Base-by-base conservation (phyloP, 2,797 vertebrate genomes). In the Tragelaphus oryx region DNA sequence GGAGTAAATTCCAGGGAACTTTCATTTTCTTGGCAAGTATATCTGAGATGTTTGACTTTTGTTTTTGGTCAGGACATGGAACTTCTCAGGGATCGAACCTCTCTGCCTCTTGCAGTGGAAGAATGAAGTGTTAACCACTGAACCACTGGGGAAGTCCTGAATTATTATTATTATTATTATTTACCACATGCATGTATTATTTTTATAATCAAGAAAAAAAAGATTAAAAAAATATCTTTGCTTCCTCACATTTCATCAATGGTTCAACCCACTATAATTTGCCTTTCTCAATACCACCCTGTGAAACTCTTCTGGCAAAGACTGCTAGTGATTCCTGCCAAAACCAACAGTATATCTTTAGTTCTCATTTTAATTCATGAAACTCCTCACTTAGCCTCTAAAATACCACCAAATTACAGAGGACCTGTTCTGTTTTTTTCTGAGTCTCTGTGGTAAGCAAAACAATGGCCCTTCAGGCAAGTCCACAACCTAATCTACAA, bases 321-420 rank as follows among this genome's bases (percentile, higher is more conserved):
- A 82, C 20, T 85, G 54, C 24, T 46, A 83, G 14, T 48, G 65
- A 87, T 55, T 78, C 44, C 80, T 95, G 86, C 93, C 94, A 97
- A 97, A 96, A 60, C 48, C 75, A 84, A 95, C 3, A 95, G 79
- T 94, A 59, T 92, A 80, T 71, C 74, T 89, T 80, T 33, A 85
- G 57, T 76, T 96, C n/a, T 65, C 60, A 50, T 87, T 87, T 90
- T 90, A 88, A 95, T 22, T 93, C 75, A 79, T 89, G 33, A 41
- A 86, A 94, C 44, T 88, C n/a, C 50, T 93, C 48, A 76, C 30
- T 84, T 65, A 85, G 92, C 50, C 33, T 87, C 88, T 95, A 76
- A 93, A 89, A 84, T 62, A 65, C 80, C n/a, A 55, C 71, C 87
- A 18, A 7, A 62, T 74, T 75, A 86, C 44, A 83, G 52, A 93